phyloP scores from a whole-genome alignment of 2,797 vertebrate species.

The Picus viridis region DNA sequence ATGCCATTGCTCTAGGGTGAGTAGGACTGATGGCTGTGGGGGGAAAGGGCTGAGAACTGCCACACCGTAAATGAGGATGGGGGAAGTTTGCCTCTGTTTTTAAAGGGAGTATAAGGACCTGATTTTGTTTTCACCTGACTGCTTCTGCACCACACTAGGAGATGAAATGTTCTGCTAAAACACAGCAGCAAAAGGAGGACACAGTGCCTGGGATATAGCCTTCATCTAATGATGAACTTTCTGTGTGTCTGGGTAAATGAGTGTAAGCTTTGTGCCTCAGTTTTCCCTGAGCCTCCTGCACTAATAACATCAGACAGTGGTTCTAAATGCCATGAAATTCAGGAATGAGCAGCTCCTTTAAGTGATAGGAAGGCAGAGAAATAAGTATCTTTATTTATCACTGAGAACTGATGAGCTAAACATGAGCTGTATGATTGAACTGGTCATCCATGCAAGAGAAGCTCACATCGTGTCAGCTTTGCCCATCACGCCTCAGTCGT shows the following conservation, averaged over 20 bases:
- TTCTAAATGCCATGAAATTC: neutral
- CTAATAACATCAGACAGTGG: constrained; percentile 43
- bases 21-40: neutral
- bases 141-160: rapidly evolving
- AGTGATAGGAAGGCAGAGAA: neutral
- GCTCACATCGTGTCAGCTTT: rapidly evolving
- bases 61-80: neutral
- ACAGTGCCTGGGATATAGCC: neutral
- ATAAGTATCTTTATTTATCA: neutral
- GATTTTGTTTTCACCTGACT: constrained; percentile 1
- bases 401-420: neutral
- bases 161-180: neutral
- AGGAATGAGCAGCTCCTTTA: neutral
- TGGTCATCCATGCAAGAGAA: neutral
- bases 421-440: neutral
- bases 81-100: neutral
- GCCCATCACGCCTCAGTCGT: rapidly evolving
- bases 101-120: neutral
- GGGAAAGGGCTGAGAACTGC: neutral
- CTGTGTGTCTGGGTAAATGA: constrained; percentile 46
- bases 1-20: neutral
- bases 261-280: constrained; percentile 41
- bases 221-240: constrained; percentile 4
- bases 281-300: neutral
- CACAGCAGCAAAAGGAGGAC: neutral